Evolutionary conservation across 1,140 invertebrate genomes (phyloP).

Genomic region (Drosophila ambigua): DNA sequence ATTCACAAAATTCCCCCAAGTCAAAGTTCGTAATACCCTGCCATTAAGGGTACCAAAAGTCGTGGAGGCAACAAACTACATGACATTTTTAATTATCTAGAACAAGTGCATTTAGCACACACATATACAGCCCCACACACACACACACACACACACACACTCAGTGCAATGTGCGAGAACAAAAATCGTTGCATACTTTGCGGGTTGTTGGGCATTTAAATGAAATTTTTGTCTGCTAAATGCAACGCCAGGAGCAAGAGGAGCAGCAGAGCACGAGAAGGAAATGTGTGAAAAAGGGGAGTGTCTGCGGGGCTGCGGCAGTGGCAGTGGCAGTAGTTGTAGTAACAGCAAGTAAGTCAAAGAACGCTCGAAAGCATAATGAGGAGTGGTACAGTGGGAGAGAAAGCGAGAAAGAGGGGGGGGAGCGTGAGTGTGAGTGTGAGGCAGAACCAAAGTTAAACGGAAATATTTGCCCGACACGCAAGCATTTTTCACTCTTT

Average conservation of each 20-base stretch:
- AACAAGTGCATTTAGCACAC: constrained; percentile 72
- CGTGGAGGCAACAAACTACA: constrained; percentile 17
- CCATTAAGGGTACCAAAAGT: constrained; percentile 36
- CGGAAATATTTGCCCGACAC: constrained; percentile 55
- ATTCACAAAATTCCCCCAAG: constrained; percentile 31
- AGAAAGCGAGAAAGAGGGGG: not conserved
- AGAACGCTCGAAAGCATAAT: not conserved
- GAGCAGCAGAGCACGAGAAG: constrained; percentile 29
- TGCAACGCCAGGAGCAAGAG: constrained; percentile 33
- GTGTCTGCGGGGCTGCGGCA: too few relatives aligned
- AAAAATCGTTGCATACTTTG: constrained; percentile 65
- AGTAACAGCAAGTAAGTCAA: too few relatives aligned
- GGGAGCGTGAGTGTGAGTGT: not conserved
- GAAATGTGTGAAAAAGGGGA: constrained; percentile 23
- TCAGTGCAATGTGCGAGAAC: constrained; percentile 36
- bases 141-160: constrained; percentile 14
- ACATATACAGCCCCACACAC: constrained; percentile 11
- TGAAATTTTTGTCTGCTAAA: constrained; percentile 60
- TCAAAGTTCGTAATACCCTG: too few relatives aligned
- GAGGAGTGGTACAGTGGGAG: too few relatives aligned
- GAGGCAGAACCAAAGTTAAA: constrained; percentile 34
- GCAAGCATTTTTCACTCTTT: constrained; percentile 37
- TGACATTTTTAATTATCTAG: constrained; percentile 79
- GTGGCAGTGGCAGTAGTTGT: too few relatives aligned
- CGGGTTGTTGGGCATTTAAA: constrained; percentile 66